Evolutionary conservation across 2,113 vertebrate genomes (phyloP), one percentile per base, ranked within the genome.

Genomic region (Mus pahari): DNA sequence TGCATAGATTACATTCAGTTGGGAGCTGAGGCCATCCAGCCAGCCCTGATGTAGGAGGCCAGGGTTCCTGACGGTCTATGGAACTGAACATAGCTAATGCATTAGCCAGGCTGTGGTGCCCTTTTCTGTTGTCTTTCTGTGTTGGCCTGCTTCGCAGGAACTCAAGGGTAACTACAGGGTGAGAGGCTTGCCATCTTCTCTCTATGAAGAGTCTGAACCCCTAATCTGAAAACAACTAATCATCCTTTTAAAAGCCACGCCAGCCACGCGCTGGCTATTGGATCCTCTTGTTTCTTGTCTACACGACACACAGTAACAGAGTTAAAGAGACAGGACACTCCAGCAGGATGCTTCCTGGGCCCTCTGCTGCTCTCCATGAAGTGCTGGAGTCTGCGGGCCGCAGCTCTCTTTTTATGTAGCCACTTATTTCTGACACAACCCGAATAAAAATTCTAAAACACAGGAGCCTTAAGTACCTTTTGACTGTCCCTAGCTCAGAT

Each of bases 101-200:
- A 12, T 4, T 2, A 89, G 55, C 64, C 55, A 58, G 78, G 31
- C 62, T 17, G 19, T 8, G 12, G 17, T 16, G 55, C 79, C 87
- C 26, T 45, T 53, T 73, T 78, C 86, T 22, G 64, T 89, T 62
- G 16, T 39, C 33, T 66, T 83, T 75, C 82, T 75, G 10, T 66
- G 62, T 13, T 13, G 4, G 70, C 39, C 39, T 87, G 22, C 60
- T 39, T 12, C 62, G 53, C 33, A 55, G 19, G 78, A 71, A 20
- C 60, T 86, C 4, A 39, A 74, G 71, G 91, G 55, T 75, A 92
- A 94, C 78, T 81, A 84, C 19, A 89, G 73, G 55, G 20, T 81
- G 58, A 93, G 53, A 87, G 36, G 93, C 68, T 53, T 31, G 45
- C 45, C 78, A 71, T 39, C n/a, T 28, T n/a, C 20, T 81, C 90